Conservation (phyloP, 2,113 vertebrate species). For the Equus przewalskii region DNA sequence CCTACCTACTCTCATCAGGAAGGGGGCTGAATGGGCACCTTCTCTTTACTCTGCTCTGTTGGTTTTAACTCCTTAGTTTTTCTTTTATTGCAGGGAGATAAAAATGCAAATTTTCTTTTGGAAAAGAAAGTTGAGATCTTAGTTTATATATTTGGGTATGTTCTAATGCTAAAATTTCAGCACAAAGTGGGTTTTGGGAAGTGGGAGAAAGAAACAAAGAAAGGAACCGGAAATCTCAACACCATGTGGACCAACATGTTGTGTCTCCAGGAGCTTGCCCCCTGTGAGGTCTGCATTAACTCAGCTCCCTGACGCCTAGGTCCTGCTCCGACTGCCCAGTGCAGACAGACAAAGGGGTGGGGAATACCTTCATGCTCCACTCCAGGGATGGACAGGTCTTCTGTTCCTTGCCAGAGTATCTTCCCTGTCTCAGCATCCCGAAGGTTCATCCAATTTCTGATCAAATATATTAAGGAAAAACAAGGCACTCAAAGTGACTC, state of each 20-base stretch:
- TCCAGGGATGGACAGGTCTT: conserved; percentile 97
- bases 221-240: neutral
- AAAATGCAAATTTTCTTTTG: conserved; percentile 55
- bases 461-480: conserved; percentile 86
- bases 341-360: neutral
- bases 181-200: conserved; percentile 24
- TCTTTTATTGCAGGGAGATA: conserved; percentile 40
- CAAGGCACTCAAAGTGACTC: neutral
- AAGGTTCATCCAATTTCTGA: conserved; percentile 99
- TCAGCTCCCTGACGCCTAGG: neutral
- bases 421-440: conserved; percentile 99
- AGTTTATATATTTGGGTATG: neutral
- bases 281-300: neutral
- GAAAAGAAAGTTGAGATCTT: conserved; percentile 8
- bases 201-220: neutral
- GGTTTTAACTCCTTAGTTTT: neutral
- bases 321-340: neutral
- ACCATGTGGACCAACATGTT: rapidly evolving
- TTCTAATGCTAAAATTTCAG: conserved; percentile 40
- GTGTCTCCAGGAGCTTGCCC: neutral
- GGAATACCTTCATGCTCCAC: conserved; percentile 98
- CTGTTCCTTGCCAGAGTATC: conserved; percentile 99
- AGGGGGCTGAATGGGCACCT: neutral
- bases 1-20: neutral
- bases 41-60: neutral